Evolutionary conservation across 2,797 vertebrate genomes (phyloP).

Genomic region (Setipinna tenuifilis): DNA sequence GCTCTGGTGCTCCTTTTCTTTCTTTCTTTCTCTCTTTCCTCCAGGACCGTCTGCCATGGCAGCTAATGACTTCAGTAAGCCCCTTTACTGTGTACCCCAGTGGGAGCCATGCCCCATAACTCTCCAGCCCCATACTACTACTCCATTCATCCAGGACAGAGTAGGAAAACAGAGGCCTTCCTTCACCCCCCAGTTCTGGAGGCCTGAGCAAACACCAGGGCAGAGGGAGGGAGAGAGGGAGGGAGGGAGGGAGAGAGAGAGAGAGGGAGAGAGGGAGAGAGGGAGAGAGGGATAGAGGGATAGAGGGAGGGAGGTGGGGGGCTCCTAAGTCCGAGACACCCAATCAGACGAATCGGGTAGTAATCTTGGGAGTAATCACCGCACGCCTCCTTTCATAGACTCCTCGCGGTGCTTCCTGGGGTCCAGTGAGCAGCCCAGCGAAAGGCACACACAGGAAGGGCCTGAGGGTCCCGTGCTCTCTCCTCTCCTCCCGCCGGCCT

Average conservation of each 20-base stretch:
- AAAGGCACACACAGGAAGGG: conserved; percentile 48
- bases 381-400: neutral
- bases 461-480: conserved; percentile 17
- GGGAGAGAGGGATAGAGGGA: neutral
- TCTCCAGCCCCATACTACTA: conserved; percentile 38
- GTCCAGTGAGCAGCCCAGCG: conserved; percentile 2
- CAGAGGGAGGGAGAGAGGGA: neutral
- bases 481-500: conserved; percentile 23
- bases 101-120: conserved; percentile 42
- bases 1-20: conserved; percentile 40
- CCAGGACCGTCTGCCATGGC: conserved; percentile 36
- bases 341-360: conserved; percentile 38
- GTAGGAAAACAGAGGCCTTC: conserved; percentile 50
- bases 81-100: conserved; percentile 39
- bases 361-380: conserved; percentile 37
- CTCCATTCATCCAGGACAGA: conserved; percentile 33
- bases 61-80: conserved; percentile 54
- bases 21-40: too few relatives aligned
- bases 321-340: neutral
- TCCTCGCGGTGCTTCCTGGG: neutral
- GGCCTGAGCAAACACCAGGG: conserved; percentile 41
- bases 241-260: neutral
- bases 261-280: neutral
- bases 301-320: neutral
- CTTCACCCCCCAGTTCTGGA: conserved; percentile 46